A percentile compares a stretch with the other conserved stretches of the same genome.
Conservation (phyloP, 1,140 invertebrate species). For the Druon quercuslanigerum region DNA sequence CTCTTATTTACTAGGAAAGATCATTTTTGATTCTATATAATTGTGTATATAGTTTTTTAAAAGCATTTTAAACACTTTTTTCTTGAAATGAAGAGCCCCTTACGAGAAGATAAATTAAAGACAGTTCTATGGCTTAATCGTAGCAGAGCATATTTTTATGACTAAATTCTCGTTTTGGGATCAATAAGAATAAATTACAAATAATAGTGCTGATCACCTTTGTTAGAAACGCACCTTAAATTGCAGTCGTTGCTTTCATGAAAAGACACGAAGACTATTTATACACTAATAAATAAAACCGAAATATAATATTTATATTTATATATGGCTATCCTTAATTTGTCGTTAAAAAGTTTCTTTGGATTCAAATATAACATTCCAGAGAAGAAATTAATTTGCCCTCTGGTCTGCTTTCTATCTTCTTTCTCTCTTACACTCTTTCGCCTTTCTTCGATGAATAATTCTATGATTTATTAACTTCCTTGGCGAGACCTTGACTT, state of each 20-base stretch:
- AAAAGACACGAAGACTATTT: conserved; percentile 28
- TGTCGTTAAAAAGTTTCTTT: conserved; percentile 43
- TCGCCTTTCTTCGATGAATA: conserved; percentile 33
- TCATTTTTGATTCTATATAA: no score
- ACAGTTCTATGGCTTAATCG: conserved; percentile 28
- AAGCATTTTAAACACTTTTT: no score
- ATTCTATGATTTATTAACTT: conserved; percentile 18
- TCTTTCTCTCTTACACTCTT: conserved; percentile 30
- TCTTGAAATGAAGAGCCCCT: no score
- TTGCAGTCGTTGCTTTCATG: conserved; percentile 34
- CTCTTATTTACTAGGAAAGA: not conserved
- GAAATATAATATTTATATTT: conserved; percentile 36
- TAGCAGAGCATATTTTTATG: conserved; percentile 5
- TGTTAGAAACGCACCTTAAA: conserved; percentile 40
- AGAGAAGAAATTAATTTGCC: not conserved
- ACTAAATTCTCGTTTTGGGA: conserved; percentile 8
- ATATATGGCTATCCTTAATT: conserved; percentile 44
- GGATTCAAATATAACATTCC: conserved; percentile 37
- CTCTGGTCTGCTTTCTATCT: conserved; percentile 15
- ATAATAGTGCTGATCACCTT: conserved; percentile 18
- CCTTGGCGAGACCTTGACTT: conserved; percentile 17
- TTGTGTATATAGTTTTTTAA: no score
- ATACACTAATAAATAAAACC: conserved; percentile 28
- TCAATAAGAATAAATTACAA: conserved; percentile 33
- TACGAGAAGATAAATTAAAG: conserved; percentile 19